Evolutionary conservation across 1,140 invertebrate genomes (phyloP).

Genomic region (Maniola jurtina): DNA sequence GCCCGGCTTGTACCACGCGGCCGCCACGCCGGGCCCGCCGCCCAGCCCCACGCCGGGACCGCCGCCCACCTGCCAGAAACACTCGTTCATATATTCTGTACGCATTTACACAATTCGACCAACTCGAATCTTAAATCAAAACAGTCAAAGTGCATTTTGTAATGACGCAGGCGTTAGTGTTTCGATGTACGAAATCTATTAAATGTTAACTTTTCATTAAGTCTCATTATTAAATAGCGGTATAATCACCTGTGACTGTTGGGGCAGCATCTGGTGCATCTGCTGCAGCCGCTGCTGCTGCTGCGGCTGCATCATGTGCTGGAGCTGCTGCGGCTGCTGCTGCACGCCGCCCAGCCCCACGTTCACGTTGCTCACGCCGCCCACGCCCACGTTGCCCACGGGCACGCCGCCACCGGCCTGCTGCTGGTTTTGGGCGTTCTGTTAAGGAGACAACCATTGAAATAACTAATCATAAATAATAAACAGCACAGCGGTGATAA

Average conservation of each 20-base stretch:
- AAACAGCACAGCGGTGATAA: too few species aligned
- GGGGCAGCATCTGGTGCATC: constrained; percentile 80
- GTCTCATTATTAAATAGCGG: too few species aligned
- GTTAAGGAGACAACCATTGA: constrained; percentile 9
- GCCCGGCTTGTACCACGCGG: constrained; percentile 52
- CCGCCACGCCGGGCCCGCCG: constrained; percentile 67
- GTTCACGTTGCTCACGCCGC: constrained; percentile 54
- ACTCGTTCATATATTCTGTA: too few species aligned
- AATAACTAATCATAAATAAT: background rate
- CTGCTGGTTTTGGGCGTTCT: constrained; percentile 77
- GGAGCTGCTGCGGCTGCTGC: constrained; percentile 74
- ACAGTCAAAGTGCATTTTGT: too few species aligned
- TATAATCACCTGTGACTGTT: constrained; percentile 75
- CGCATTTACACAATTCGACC: too few species aligned
- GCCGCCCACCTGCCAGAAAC: constrained; percentile 25
- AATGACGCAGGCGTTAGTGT: too few species aligned
- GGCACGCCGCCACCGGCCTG: constrained; percentile 45
- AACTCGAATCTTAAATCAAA: too few species aligned
- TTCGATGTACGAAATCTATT: too few species aligned
- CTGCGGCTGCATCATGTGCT: constrained; percentile 79
- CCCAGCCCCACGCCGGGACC: constrained; percentile 63
- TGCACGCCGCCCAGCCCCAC: constrained; percentile 63
- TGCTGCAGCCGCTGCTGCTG: constrained; percentile 77
- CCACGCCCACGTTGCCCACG: constrained; percentile 56
- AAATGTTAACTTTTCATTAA: too few species aligned